Conservation (phyloP, 2,113 vertebrate species). For the Peucedramus taeniatus region DNA sequence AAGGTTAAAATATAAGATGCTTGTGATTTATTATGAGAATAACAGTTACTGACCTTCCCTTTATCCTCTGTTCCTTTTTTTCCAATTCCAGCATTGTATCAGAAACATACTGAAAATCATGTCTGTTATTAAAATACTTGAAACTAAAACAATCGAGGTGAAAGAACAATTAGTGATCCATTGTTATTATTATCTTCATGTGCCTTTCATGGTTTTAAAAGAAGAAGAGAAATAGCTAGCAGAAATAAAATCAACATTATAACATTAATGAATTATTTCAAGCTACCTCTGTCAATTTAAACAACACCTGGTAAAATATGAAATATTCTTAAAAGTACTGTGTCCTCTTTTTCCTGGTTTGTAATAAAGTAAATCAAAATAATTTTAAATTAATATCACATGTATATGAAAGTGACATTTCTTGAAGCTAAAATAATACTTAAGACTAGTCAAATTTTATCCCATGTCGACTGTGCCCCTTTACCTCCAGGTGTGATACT, state of each 20-base stretch:
- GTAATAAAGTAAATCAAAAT: background rate
- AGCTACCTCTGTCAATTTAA: background rate
- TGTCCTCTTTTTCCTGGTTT: rapidly evolving
- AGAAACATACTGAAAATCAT: background rate
- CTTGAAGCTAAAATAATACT: background rate
- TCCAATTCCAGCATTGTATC: background rate
- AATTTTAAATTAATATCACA: background rate
- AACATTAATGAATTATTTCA: background rate
- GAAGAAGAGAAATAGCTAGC: background rate
- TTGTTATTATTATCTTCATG: background rate
- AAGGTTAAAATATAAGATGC: background rate
- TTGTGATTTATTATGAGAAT: conserved; percentile 31
- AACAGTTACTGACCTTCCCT: background rate
- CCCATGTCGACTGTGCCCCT: background rate
- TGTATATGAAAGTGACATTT: background rate
- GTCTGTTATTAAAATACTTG: background rate
- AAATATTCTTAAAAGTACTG: background rate
- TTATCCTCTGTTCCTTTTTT: background rate
- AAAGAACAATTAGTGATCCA: background rate
- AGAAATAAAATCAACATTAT: background rate
- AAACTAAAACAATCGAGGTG: background rate
- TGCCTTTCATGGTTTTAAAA: background rate
- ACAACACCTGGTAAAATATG: background rate
- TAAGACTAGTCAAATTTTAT: background rate
- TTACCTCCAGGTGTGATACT: background rate